Conservation (phyloP, 1,140 invertebrate species). For the Alviniconcha marisindica region DNA sequence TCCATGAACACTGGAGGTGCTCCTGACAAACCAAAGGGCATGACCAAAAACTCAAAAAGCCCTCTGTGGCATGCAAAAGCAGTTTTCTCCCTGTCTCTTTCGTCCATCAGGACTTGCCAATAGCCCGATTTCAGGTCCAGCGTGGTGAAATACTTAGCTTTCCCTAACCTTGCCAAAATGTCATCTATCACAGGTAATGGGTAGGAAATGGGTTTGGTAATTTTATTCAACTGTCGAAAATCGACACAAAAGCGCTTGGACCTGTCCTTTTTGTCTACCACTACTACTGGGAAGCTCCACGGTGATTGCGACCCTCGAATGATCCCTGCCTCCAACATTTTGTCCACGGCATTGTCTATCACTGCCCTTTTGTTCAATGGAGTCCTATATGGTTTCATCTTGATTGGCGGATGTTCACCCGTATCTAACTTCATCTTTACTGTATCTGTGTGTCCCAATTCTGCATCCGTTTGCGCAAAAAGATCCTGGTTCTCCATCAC, state of each 20-base stretch:
- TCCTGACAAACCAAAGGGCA: slow-evolving; percentile 54
- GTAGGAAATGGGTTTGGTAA: slow-evolving; percentile 39
- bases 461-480: slow-evolving; percentile 27
- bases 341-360: slow-evolving; percentile 33
- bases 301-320: slow-evolving; percentile 40
- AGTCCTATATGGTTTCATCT: slow-evolving; percentile 49
- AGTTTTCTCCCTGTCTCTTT: slow-evolving; percentile 69
- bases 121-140: slow-evolving; percentile 61
- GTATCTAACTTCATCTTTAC: slow-evolving; percentile 51
- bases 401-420: slow-evolving; percentile 43
- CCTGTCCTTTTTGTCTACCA: slow-evolving; percentile 61
- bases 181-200: background rate
- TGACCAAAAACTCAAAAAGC: slow-evolving; percentile 51
- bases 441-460: slow-evolving; percentile 37
- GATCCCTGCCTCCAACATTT: slow-evolving; percentile 44
- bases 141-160: slow-evolving; percentile 48
- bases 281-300: slow-evolving; percentile 63
- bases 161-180: background rate
- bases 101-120: slow-evolving; percentile 74
- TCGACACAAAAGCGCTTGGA: slow-evolving; percentile 60
- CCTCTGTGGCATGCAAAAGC: slow-evolving; percentile 52
- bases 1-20: slow-evolving; percentile 28
- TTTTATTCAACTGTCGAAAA: slow-evolving; percentile 60
- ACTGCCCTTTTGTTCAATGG: slow-evolving; percentile 41
- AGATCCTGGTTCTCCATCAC: slow-evolving; percentile 29